Conservation (phyloP, 2,888 invertebrate genomes). For the Sphecodes monilicornis region DNA sequence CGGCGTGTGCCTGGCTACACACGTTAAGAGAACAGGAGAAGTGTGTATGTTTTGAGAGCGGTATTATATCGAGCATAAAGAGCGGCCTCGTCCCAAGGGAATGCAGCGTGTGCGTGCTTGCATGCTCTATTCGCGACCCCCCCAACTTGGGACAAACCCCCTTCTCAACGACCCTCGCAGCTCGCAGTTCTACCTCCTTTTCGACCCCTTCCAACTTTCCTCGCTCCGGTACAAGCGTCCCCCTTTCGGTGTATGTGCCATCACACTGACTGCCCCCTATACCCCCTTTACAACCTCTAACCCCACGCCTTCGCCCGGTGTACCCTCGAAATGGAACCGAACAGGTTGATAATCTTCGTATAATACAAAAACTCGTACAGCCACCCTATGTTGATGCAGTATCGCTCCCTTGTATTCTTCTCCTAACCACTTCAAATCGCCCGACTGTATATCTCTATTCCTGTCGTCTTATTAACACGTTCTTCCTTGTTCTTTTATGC, state of each 20-base stretch:
- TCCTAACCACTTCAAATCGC: slow-evolving; percentile 79
- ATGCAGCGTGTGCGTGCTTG: slow-evolving; percentile 79
- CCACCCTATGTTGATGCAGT: slow-evolving; percentile 61
- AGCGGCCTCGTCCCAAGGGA: slow-evolving; percentile 83
- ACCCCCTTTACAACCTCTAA: not conserved
- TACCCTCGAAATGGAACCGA: slow-evolving; percentile 72
- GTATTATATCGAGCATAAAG: slow-evolving; percentile 85
- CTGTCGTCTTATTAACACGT: slow-evolving; percentile 79
- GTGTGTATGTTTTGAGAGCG: slow-evolving; percentile 84
- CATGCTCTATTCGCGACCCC: slow-evolving; percentile 75
- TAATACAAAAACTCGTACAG: slow-evolving; percentile 81
- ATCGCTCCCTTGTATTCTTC: slow-evolving; percentile 67
- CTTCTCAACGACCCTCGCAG: slow-evolving; percentile 62
- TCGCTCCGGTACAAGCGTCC: slow-evolving; percentile 52
- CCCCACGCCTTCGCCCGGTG: slow-evolving; percentile 25
- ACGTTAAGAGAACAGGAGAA: slow-evolving; percentile 76
- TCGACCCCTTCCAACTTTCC: slow-evolving; percentile 64
- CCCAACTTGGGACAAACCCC: slow-evolving; percentile 71
- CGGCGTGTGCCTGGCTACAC: slow-evolving; percentile 57
- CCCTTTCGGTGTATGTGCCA: slow-evolving; percentile 49
- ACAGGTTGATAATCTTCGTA: slow-evolving; percentile 84
- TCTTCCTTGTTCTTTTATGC: slow-evolving; percentile 28
- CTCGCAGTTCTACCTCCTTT: slow-evolving; percentile 57
- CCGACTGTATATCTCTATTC: slow-evolving; percentile 51
- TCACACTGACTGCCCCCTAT: slow-evolving; percentile 38